Conservation (phyloP, 2,113 vertebrate species). For the Bucco capensis region DNA sequence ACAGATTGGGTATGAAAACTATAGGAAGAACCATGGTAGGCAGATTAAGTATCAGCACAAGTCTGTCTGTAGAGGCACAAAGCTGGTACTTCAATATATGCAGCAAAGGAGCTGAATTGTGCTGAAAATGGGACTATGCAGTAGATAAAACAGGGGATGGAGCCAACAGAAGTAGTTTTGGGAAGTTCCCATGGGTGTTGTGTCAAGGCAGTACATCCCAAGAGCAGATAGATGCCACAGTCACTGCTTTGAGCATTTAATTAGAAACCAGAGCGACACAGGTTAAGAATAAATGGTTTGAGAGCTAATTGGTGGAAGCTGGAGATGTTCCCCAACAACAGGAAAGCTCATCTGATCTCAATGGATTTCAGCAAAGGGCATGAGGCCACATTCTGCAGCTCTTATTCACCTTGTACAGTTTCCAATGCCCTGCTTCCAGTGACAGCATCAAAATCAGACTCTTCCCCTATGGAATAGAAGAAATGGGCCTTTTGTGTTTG, state of each 20-base stretch:
- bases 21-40: neutral
- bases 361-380: neutral
- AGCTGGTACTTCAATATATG: neutral
- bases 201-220: neutral
- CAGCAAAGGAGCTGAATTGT: neutral
- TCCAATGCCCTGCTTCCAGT: neutral
- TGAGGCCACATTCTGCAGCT: neutral
- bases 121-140: neutral
- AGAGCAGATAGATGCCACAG: neutral
- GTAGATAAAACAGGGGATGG: neutral
- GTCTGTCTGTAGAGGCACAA: neutral
- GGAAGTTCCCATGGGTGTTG: neutral
- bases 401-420: neutral
- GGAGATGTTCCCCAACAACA: neutral
- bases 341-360: neutral
- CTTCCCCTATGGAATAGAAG: neutral
- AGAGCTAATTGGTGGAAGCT: neutral
- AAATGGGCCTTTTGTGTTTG: neutral
- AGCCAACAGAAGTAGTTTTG: neutral
- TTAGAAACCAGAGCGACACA: neutral
- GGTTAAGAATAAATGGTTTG: neutral
- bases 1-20: neutral
- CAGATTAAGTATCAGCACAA: neutral
- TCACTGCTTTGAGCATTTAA: neutral
- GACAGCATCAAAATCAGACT: neutral